Base-by-base conservation (phyloP, 2,888 invertebrate species). In the Ectobius pallidus region DNA sequence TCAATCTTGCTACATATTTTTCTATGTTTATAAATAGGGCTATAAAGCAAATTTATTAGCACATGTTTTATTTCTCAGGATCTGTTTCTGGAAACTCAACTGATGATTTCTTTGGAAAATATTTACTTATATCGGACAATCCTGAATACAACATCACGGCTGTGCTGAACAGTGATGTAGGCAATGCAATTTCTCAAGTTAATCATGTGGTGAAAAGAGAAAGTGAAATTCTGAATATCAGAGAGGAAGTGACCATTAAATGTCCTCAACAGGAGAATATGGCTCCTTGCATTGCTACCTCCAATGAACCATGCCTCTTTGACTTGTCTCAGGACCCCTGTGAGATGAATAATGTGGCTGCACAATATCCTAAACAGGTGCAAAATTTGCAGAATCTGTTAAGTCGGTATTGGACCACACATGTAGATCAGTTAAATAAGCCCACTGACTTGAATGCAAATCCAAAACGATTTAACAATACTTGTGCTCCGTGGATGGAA, bases 281-380 rank as follows among this genome's bases (percentile, higher is more conserved):
- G 73, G 34, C 22, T 16, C 44, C 62, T 34, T 22, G 78, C 3
- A n/a, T n/a, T n/a, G 87, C 72, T 0, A 30, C 69, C 16, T 20
- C 44, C 4, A 69, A 55, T 4, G 18, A 27, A 4, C 89, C 89
- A n/a, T 92, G 92, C 78, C 85, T 92, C 14, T 95, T 89, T 82
- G 91, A 95, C 80, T 87, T 95, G 58, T 87, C 88, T 0, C 86
- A 87, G 69, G 95, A 95, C 81, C 94, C 95, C 0, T 91, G 92
- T 78, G 95, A 95, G 81, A 89, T 89, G 70, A 89, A 89, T 77
- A 92, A 95, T 79, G 79, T 88, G 30, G 83, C 83, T 7, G 80
- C 79, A 42, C 78, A 80, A 22, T 82, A 83, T 78, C 80, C 82
- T 6, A 86, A 86, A 75, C 86, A 90, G 14, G 87, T 79, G 20